phyloP scores from a whole-genome alignment of 2,113 vertebrate species.

The Heterochromis multidens region DNA sequence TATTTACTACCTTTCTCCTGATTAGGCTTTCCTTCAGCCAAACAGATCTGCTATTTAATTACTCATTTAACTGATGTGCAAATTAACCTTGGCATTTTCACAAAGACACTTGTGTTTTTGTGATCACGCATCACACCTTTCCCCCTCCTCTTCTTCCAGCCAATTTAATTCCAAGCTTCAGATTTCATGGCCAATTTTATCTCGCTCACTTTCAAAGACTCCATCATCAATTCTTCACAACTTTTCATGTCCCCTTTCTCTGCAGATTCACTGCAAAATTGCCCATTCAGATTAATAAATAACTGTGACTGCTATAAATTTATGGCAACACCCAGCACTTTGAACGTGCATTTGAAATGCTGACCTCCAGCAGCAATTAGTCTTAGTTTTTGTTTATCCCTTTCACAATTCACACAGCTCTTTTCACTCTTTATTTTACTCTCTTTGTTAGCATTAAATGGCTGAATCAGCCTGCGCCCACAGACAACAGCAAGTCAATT shows the following conservation, averaged over 20 bases:
- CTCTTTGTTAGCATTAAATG: slow-evolving; percentile 17
- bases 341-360: slow-evolving; percentile 66
- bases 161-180: slow-evolving; percentile 77
- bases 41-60: slow-evolving; percentile 67
- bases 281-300: slow-evolving; percentile 77
- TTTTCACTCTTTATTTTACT: slow-evolving; percentile 34
- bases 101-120: slow-evolving; percentile 64
- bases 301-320: slow-evolving; percentile 74
- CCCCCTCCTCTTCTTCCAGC: slow-evolving; percentile 58
- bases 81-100: slow-evolving; percentile 74
- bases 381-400: slow-evolving; percentile 75
- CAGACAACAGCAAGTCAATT: not conserved
- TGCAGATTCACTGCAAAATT: slow-evolving; percentile 75
- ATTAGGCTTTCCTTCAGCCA: slow-evolving; percentile 56
- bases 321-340: slow-evolving; percentile 58
- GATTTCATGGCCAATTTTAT: slow-evolving; percentile 85
- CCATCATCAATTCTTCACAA: slow-evolving; percentile 81
- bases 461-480: not conserved
- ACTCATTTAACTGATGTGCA: slow-evolving; percentile 73
- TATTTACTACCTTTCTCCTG: slow-evolving; percentile 35
- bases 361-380: slow-evolving; percentile 81
- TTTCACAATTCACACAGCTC: slow-evolving; percentile 59
- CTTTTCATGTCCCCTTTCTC: slow-evolving; percentile 78
- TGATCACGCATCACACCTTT: slow-evolving; percentile 56
- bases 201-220: slow-evolving; percentile 74